A percentile compares a stretch with the other conserved stretches of the same genome.
These are phyloP conservation scores for Pontoporia blainvillei DNA, from an alignment of 2,113 vertebrate genomes.

Conservation along the genomic window DNA sequence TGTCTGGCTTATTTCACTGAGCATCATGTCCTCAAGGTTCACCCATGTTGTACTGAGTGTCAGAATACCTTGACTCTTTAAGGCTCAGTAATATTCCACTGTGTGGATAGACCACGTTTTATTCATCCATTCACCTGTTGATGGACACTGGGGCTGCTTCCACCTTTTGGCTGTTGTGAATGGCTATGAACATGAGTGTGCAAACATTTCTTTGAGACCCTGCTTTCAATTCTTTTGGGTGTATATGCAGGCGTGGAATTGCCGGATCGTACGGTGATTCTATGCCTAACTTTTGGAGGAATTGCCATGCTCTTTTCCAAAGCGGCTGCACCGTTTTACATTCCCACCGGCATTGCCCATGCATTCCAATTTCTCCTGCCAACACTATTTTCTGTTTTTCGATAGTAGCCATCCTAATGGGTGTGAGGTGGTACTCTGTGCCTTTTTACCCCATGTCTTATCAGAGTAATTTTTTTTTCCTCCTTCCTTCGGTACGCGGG, in stretches of 20 bases:
- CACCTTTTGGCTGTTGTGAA: background rate
- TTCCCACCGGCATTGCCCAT: background rate
- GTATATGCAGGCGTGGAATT: fast-evolving
- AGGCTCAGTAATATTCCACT: background rate
- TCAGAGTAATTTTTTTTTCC: background rate
- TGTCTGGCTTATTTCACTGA: background rate
- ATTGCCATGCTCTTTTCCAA: no score
- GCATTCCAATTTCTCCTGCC: background rate
- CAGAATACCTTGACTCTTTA: background rate
- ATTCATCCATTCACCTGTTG: fast-evolving
- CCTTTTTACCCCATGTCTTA: background rate
- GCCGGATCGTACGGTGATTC: background rate
- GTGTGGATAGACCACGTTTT: background rate
- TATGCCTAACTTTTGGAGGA: background rate
- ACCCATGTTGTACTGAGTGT: background rate
- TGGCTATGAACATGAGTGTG: background rate
- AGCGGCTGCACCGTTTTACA: no score
- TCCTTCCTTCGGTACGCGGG: no score
- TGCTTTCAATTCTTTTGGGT: background rate
- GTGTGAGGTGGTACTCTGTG: background rate
- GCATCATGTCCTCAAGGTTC: background rate
- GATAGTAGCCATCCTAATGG: background rate
- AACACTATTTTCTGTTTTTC: background rate
- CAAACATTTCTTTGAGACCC: background rate
- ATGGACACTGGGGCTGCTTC: background rate